Base-by-base conservation (phyloP, 2,888 invertebrate genomes). In the Parochlus steinenii region DNA sequence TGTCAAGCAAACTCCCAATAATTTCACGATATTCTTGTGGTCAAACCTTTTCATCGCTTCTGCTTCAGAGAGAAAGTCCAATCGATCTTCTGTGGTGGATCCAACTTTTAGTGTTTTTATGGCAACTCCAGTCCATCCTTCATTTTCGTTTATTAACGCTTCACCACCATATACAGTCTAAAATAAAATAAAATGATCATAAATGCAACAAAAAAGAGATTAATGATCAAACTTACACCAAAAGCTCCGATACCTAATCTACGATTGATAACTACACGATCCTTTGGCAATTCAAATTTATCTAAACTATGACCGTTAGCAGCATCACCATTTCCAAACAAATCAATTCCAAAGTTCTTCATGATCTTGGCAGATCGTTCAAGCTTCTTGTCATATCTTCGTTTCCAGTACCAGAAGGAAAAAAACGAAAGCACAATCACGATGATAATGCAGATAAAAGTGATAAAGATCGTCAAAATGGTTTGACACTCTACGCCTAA, bases 31-130 rank as follows among this genome's bases (percentile, higher is more conserved):
- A 54, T 92, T 90, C 48, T 76, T 74, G 54, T 92, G 89, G 37
- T 85, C 79, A 55, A 92, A 87, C 30, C 82, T 69, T 53, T 90
- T 90, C 90, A 92, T 92, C 15, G 86, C 78, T 53, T 90, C 87
- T 2, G 90, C 89, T 56, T 92, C 92, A 33, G 85, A 79, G 24
- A 92, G 63, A 50, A 92, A 92, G 54, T 92, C 89, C 15, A 89
- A 61, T 53, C 87, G 87, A 50, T 86, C 85, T 45, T 89, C 87
- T 3, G 77, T 73, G 6, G 70, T 69, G 1, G 83, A 81, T 4
- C 83, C 83, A 23, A 74, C 64, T 56, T 89, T 87, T 3, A 90
- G 63, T 0, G 89, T 87, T 56, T 92, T 92, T 1, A 90, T 83
- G 8, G 86, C 86, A 8, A 86, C 82, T 1, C 82, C 78, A 5